A percentile compares a stretch with the other conserved stretches of the same genome.
Conservation (phyloP, 2,888 invertebrate genomes). For the Andrena flavipes region DNA sequence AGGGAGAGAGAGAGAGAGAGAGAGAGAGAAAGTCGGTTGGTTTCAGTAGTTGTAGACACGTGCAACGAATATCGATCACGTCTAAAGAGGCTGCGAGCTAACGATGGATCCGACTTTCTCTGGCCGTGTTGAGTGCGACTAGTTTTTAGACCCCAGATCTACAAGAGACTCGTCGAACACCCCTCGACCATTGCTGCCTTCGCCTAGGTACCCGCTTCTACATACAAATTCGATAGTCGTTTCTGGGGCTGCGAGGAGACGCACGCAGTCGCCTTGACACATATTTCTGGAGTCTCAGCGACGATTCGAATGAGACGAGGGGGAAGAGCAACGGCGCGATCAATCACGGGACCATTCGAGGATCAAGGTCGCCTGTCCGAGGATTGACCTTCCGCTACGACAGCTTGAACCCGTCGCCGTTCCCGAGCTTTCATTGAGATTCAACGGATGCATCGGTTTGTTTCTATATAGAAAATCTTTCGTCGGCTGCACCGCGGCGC, state of each 20-base stretch:
- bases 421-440: conserved; percentile 47
- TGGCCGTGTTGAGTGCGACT: conserved; percentile 12
- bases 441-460: conserved; percentile 29
- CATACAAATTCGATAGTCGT: conserved; percentile 13
- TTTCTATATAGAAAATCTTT: conserved; percentile 58
- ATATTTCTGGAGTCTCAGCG: conserved; percentile 5
- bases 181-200: neutral
- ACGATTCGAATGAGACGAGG: neutral
- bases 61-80: conserved; percentile 75
- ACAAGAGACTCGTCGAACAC: neutral
- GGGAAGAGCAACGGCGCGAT: conserved; percentile 9
- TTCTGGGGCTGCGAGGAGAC: neutral
- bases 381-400: conserved; percentile 44
- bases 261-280: conserved; percentile 27
- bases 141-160: conserved; percentile 11
- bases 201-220: neutral
- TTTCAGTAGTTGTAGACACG: conserved; percentile 65
- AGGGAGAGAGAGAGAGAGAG: neutral
- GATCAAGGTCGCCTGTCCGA: conserved; percentile 47
- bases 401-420: neutral
- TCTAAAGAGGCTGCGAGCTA: conserved; percentile 70
- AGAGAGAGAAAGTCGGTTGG: conserved; percentile 20
- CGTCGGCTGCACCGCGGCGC: conserved; percentile 37
- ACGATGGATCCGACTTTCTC: conserved; percentile 54
- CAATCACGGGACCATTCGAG: conserved; percentile 24